Percentiles rank a stretch among this genome's conserved stretches.
phyloP scores from a whole-genome alignment of 1,140 invertebrate species.

The Heliconius eleuchia region DNA sequence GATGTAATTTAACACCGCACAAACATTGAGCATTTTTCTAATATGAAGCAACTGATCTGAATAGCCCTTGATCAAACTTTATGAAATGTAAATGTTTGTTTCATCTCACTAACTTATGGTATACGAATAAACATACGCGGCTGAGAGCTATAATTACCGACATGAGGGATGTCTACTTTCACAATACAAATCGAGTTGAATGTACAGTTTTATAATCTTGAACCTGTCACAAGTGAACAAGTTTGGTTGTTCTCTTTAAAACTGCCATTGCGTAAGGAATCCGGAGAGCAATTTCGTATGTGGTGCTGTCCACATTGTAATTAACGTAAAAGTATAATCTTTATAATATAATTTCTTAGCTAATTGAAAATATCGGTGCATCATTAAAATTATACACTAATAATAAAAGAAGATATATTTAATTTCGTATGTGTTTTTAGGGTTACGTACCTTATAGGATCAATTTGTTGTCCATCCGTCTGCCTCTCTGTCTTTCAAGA shows the following conservation, averaged over 20 bases:
- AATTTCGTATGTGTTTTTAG: no score
- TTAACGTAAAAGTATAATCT: neutral
- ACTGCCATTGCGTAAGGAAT: slow-evolving; percentile 48
- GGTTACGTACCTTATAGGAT: no score
- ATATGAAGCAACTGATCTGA: neutral
- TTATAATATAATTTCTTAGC: neutral
- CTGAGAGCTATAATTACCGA: slow-evolving; percentile 32
- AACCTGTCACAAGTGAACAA: slow-evolving; percentile 58
- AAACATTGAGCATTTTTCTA: neutral
- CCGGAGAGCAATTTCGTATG: slow-evolving; percentile 1
- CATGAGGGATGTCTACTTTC: slow-evolving; percentile 37
- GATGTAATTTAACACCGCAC: no score
- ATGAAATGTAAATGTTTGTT: neutral
- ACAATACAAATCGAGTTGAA: slow-evolving; percentile 40
- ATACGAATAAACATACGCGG: slow-evolving; percentile 15
- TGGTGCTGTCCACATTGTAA: neutral
- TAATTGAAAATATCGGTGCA: neutral
- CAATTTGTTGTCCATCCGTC: no score
- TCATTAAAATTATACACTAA: neutral
- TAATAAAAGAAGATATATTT: no score
- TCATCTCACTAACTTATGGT: slow-evolving; percentile 11
- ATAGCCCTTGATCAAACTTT: neutral
- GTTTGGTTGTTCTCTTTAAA: slow-evolving; percentile 51
- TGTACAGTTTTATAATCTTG: slow-evolving; percentile 36
- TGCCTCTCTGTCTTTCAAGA: no score